These are phyloP conservation scores for Drosophila virilis DNA, from an alignment of 1,140 invertebrate species.

Conservation along the genomic window DNA sequence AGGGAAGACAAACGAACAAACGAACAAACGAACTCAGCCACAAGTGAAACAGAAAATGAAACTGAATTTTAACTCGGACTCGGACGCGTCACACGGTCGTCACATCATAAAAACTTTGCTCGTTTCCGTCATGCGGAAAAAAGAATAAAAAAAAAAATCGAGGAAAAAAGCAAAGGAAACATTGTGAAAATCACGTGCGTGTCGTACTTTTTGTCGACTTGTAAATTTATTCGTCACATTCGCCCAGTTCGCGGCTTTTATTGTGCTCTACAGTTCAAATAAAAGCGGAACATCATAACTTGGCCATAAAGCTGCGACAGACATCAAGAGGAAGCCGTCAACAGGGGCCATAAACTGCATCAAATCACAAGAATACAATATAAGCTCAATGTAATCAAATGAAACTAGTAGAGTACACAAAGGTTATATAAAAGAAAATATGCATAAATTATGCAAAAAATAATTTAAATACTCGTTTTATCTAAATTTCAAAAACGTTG, in stretches of 20 bases:
- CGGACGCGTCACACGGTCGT: conserved; percentile 40
- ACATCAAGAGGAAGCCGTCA: conserved; percentile 26
- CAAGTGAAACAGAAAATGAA: conserved; percentile 56
- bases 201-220: conserved; percentile 50
- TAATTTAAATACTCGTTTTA: neutral
- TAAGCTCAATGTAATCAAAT: conserved; percentile 9
- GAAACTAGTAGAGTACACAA: neutral
- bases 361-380: conserved; percentile 7
- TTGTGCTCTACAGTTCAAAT: conserved; percentile 40
- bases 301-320: conserved; percentile 47
- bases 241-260: conserved; percentile 41
- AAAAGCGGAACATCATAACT: conserved; percentile 38
- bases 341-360: conserved; percentile 17
- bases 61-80: conserved; percentile 26
- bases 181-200: conserved; percentile 79
- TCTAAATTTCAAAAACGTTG: neutral
- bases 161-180: conserved; percentile 36
- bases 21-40: conserved; percentile 21
- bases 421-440: neutral
- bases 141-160: conserved; percentile 27
- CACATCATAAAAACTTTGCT: conserved; percentile 69
- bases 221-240: conserved; percentile 73
- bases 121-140: conserved; percentile 46
- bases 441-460: neutral
- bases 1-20: conserved; percentile 15